Base-by-base conservation (phyloP, 2,113 vertebrate genomes). In the Leptobrachium leishanense region DNA sequence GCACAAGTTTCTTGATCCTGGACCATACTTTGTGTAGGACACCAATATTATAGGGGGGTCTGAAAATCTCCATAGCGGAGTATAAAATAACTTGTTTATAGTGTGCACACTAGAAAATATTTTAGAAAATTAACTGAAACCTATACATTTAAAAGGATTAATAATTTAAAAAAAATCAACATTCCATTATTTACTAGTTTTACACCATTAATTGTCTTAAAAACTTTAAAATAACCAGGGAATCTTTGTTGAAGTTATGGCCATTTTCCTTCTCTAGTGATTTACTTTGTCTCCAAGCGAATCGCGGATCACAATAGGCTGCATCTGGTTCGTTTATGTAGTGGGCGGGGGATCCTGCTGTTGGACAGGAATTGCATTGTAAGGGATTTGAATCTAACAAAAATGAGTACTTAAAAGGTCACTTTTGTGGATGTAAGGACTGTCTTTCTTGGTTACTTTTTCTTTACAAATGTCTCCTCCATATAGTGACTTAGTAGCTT, bases 351-450 rank as follows among this genome's bases (percentile, higher is more conserved):
- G 71, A 74, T 68, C 42, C 39, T 72, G 43, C 31, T 68, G 31
- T 69, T 68, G 71, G 74, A 62, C 77, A 68, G 44, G 50, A 66
- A 44, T 68, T 44, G 7, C 83, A 85, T 92, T 90, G 90, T 87
- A 84, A 87, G 87, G 83, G 85, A 82, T 81, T 83, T 88, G 82
- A 86, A 84, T 79, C 76, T 89, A 87, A 88, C 83, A 86, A 87
- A 82, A 70, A 66, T 69, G 82, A 83, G 88, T 88, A 91, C 91
- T 86, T 84, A 87, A 86, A 88, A 90, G 91, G 90, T 89, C 88
- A 88, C 65, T 83, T 85, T 87, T 59, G 62, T 80, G 88, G 89
- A 89, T 91, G 88, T 87, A 88, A 86, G 85, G 92, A 87, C 91
- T 91, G 91, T 81, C 86, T 85, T 85, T 76, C 87, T 89, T 91